Evolutionary conservation across 2,797 vertebrate species (phyloP), one percentile per base, ranked within the genome.

Genomic region (Linurgus olivaceus): DNA sequence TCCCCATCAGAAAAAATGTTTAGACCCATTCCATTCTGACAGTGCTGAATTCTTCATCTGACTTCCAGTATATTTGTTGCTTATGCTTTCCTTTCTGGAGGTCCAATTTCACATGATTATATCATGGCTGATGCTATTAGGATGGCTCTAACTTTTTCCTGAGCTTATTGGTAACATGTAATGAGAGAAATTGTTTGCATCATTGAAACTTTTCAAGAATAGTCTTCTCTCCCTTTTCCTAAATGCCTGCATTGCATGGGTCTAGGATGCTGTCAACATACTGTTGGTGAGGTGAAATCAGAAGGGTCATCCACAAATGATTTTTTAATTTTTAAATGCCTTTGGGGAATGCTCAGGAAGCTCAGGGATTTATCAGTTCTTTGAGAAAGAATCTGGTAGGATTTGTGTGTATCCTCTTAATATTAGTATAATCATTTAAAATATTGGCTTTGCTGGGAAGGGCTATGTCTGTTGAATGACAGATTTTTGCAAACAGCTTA

Each of bases 1-100:
- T 83, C 37, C 31, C 71, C 92, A 92, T 93, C 82, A 87, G 90
- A 96, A 88, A 96, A 97, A 95, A 94, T 57, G 74, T 80, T 97
- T 85, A 96, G 87, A 91, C 48, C 58, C 55, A 79, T 83, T 91
- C 83, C 81, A 47, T 95, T 86, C 70, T 78, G 72, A 57, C 40
- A 88, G 91, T 52, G 76, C 65, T 82, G 81, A 94, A 86, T 90
- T 91, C 58, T 95, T 92, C 11, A 24, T 50, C 40, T 87, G 92
- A 94, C 79, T 96, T 96, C 83, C 62, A 95, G 72, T 37, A 2
- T 78, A 70, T 89, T 96, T 92, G 80, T 66, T 94, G 74, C 93
- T 97, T 94, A 55, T 72, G n/a, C 61, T 95, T 92, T 93, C 38
- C 35, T 75, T 90, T 89, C 40, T 7, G 37, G 75, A 54, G 57